phyloP scores from a whole-genome alignment of 64 coral and sea anemone species.

The Exaiptasia diaphana region DNA sequence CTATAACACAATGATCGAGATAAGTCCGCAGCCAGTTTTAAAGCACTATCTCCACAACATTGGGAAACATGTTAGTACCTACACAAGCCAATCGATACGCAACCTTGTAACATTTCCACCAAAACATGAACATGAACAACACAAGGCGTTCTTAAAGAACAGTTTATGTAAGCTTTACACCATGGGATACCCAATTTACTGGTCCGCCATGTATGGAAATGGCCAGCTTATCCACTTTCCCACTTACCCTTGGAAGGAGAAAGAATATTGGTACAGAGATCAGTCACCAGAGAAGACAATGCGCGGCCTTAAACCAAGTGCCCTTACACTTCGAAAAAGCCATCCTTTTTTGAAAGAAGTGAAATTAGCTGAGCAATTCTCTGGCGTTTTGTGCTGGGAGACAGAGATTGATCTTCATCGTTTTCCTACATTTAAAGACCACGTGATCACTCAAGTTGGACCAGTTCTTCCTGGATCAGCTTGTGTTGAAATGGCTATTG shows the following conservation, averaged over 20 bases:
- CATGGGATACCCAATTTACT: slow-evolving; percentile 44
- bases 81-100: neutral
- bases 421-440: slow-evolving; percentile 69
- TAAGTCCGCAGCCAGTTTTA: slow-evolving; percentile 47
- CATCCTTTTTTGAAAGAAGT: slow-evolving; percentile 53
- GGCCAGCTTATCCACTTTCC: slow-evolving; percentile 40
- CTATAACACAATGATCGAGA: slow-evolving; percentile 29
- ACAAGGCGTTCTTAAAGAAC: slow-evolving; percentile 69
- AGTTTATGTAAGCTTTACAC: slow-evolving; percentile 56
- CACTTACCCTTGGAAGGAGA: slow-evolving; percentile 71
- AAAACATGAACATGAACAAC: slow-evolving; percentile 51
- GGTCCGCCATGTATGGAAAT: slow-evolving; percentile 4
- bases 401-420: slow-evolving; percentile 63
- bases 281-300: neutral
- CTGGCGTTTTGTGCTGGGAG: slow-evolving; percentile 72
- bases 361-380: slow-evolving; percentile 37
- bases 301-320: neutral
- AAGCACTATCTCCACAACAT: slow-evolving; percentile 32
- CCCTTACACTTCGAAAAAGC: neutral
- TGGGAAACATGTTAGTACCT: neutral
- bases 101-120: slow-evolving; percentile 44
- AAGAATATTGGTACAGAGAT: slow-evolving; percentile 42
- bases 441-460: slow-evolving; percentile 63
- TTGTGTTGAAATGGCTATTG: slow-evolving; percentile 75
- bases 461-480: slow-evolving; percentile 68